A percentile compares a stretch with the other conserved stretches of the same genome.
Conservation (phyloP, 2,888 invertebrate genomes). For the Notodonta dromedarius region DNA sequence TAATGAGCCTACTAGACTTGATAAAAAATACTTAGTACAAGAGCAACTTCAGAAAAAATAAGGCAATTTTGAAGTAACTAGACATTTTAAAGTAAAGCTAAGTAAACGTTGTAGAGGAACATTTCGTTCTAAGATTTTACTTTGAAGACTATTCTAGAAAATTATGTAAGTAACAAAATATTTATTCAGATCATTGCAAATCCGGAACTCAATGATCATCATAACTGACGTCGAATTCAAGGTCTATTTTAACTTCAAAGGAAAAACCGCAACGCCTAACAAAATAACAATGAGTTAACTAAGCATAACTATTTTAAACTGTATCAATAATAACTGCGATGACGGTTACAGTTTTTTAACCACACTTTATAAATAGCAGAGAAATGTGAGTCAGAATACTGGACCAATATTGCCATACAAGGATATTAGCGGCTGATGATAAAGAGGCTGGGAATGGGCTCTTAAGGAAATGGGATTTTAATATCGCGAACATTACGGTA, state of each 20-base stretch:
- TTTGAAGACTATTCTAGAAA: too few species aligned
- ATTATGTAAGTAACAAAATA: too few species aligned
- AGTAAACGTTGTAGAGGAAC: too few species aligned
- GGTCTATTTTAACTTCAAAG: neutral
- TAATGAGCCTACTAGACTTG: neutral
- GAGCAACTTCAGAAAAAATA: too few species aligned
- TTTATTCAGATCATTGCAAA: neutral
- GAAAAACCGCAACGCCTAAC: slow-evolving; percentile 3
- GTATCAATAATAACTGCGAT: slow-evolving; percentile 6
- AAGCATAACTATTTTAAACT: slow-evolving; percentile 8
- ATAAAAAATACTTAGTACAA: neutral
- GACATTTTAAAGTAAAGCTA: too few species aligned
- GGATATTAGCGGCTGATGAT: slow-evolving; percentile 44
- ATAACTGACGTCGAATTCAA: neutral
- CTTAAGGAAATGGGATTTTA: slow-evolving; percentile 52
- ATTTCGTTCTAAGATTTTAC: too few species aligned
- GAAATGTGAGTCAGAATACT: slow-evolving; percentile 24
- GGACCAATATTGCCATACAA: slow-evolving; percentile 44
- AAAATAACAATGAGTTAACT: neutral
- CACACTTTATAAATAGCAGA: slow-evolving; percentile 31
- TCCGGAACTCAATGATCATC: neutral
- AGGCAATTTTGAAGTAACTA: too few species aligned
- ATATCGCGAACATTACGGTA: slow-evolving; percentile 37
- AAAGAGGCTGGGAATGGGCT: slow-evolving; percentile 42
- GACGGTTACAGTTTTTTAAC: slow-evolving; percentile 17